Base-by-base conservation (phyloP, 1,140 invertebrate species). In the Drosophila funebris region DNA sequence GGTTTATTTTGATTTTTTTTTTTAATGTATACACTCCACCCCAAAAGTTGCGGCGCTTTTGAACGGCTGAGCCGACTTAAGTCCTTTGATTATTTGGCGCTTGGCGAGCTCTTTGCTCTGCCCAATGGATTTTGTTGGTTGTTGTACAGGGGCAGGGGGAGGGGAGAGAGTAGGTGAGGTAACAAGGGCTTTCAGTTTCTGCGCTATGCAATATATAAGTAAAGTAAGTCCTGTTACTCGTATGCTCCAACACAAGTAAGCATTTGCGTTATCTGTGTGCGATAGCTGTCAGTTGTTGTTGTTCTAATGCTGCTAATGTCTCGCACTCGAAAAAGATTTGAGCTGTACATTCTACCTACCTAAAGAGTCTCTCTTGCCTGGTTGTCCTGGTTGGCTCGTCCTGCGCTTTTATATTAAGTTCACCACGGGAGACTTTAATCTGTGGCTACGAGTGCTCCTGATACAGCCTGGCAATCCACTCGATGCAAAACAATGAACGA, bases 341-440 rank as follows among this genome's bases (percentile, higher is more conserved):
- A 64, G 68, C 68, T 57, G 57, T 37, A 31, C 54, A 24, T 58
- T 50, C 52, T 52, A 61, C 50, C 71, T 53, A 53, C 29, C 57
- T 39, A 85, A 87, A 88, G 73, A 76, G 48, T 33, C 78, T 70
- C 69, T 66, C 41, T 70, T 74, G 60, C 69, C 72, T 13, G 67
- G 69, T 80, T 80, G 54, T 68, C 67, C 58, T 68, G 56, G 39
- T 36, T 39, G 53, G 44, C 68, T 66, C 44, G 75, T 81, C 61
- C 82, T 70, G 69, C 46, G 83, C 83, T 88, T 88, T 88, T 88
- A 89, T 88, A 88, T 88, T 88, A 88, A 88, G 83, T 88, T 88
- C 83, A 60, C 83, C 83, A 88, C 83, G 79, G 83, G 83, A 88
- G 83, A 88, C 83, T 88, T 88, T 88, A 88, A 88, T 88, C 83